phyloP scores from a whole-genome alignment of 2,888 invertebrate genomes.

The Caenorhabditis drosophilae region DNA sequence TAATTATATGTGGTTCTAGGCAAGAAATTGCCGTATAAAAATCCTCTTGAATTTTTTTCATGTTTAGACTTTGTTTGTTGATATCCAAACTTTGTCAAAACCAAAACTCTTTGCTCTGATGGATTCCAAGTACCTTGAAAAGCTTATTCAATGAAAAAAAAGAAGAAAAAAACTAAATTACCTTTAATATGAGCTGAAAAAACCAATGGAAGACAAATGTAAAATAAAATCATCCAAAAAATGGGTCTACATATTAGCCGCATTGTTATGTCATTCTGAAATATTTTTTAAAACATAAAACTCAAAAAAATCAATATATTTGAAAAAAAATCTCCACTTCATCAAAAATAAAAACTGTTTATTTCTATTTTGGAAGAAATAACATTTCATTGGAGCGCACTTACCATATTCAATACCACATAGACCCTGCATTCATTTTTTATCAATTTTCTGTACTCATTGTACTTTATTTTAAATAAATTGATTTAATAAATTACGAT shows the following conservation, averaged over 20 bases:
- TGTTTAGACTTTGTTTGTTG: conserved; percentile 90
- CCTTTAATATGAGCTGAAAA: conserved; percentile 27
- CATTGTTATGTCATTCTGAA: conserved; percentile 39
- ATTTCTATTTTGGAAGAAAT: no score
- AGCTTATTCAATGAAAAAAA: background rate
- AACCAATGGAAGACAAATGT: conserved; percentile 4
- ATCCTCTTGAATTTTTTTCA: conserved; percentile 86
- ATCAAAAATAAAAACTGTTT: no score
- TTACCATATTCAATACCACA: no score
- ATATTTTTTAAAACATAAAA: no score
- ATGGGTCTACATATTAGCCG: conserved; percentile 23
- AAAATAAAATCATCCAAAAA: conserved; percentile 4
- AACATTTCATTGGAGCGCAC: no score
- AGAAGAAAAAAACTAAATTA: conserved; percentile 5
- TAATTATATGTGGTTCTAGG: conserved; percentile 24
- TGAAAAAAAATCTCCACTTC: no score
- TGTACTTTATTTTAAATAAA: no score
- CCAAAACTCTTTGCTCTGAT: conserved; percentile 68
- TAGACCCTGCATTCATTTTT: no score
- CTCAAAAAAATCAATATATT: no score
- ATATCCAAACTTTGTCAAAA: conserved; percentile 92
- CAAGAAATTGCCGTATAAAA: conserved; percentile 93
- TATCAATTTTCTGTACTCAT: no score
- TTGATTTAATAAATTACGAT: no score
- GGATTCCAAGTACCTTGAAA: conserved; percentile 38